These are phyloP conservation scores for Aurelia aurita DNA, from an alignment of 30 jellyfish, hydroid and myxozoan species.

Conservation along the genomic window DNA sequence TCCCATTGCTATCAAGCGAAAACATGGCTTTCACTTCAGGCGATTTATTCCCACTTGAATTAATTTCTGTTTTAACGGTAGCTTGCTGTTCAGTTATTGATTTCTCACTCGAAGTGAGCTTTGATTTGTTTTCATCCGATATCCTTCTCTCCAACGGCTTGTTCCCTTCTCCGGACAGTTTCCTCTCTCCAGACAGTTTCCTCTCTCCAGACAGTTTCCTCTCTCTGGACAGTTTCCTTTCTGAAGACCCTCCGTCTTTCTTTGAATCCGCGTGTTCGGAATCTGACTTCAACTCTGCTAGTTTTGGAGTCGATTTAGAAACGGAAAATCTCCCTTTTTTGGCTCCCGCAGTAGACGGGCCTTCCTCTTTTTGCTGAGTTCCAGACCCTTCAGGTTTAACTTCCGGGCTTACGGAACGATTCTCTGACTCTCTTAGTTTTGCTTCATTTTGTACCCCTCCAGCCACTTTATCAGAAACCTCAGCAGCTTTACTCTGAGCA, in stretches of 20 bases:
- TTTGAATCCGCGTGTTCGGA: background rate
- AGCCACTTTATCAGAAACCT: background rate
- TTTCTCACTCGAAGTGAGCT: too few species aligned
- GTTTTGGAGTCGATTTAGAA: constrained; percentile 5
- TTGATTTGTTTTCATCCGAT: too few species aligned
- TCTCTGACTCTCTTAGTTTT: background rate
- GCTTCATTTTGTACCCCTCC: background rate
- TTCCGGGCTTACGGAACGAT: background rate
- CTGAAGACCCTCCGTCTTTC: background rate
- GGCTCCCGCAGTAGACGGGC: background rate
- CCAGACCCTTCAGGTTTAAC: background rate
- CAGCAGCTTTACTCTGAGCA: background rate
- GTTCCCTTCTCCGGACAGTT: too few species aligned
- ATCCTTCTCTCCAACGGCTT: too few species aligned
- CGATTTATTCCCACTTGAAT: constrained; percentile 22
- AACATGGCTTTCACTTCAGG: constrained; percentile 43
- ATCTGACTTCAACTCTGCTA: background rate
- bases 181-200: too few species aligned
- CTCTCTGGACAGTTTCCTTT: background rate
- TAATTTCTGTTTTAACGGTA: constrained; percentile 42
- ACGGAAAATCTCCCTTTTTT: constrained; percentile 40
- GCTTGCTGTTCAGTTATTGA: background rate
- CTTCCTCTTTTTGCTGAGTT: background rate
- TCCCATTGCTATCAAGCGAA: constrained; percentile 6
- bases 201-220: background rate